These are phyloP conservation scores for Rapana venosa DNA, from an alignment of 2,888 invertebrate species.

Conservation along the genomic window DNA sequence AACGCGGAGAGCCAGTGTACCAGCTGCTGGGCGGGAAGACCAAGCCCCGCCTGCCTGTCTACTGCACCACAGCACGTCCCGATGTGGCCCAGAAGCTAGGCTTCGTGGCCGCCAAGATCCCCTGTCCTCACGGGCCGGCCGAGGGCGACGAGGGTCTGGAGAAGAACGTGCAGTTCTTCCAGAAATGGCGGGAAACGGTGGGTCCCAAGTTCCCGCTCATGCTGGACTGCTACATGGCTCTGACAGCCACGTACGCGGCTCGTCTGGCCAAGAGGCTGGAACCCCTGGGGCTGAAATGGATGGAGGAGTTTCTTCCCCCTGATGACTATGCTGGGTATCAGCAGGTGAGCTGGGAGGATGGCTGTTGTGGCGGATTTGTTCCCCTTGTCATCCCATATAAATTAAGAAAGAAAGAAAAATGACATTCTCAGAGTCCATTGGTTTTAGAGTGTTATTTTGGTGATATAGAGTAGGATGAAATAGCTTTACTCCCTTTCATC, in stretches of 20 bases:
- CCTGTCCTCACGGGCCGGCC: slow-evolving; percentile 74
- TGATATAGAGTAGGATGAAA: too few relatives aligned
- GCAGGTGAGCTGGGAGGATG: slow-evolving; percentile 50
- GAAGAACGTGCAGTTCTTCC: slow-evolving; percentile 71
- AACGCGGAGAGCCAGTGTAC: slow-evolving; percentile 70
- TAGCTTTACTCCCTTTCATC: too few relatives aligned
- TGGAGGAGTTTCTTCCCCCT: slow-evolving; percentile 75
- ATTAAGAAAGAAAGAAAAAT: too few relatives aligned
- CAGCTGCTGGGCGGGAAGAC: slow-evolving; percentile 75
- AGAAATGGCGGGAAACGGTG: slow-evolving; percentile 72
- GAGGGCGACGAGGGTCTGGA: slow-evolving; percentile 71
- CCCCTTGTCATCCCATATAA: too few relatives aligned
- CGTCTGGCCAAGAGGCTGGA: slow-evolving; percentile 70
- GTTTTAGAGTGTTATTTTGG: too few relatives aligned
- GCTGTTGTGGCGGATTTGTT: background rate
- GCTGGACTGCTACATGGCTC: slow-evolving; percentile 75
- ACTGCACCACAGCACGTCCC: slow-evolving; percentile 73
- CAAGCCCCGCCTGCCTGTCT: slow-evolving; percentile 73
- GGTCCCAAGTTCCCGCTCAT: slow-evolving; percentile 74
- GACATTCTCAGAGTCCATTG: too few relatives aligned
- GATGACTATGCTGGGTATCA: slow-evolving; percentile 73
- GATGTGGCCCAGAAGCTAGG: slow-evolving; percentile 72
- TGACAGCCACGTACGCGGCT: slow-evolving; percentile 71
- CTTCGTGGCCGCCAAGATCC: slow-evolving; percentile 73
- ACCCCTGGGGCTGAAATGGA: slow-evolving; percentile 73